Base-by-base conservation (phyloP, 2,113 vertebrate genomes). In the Amphiprion ocellaris region DNA sequence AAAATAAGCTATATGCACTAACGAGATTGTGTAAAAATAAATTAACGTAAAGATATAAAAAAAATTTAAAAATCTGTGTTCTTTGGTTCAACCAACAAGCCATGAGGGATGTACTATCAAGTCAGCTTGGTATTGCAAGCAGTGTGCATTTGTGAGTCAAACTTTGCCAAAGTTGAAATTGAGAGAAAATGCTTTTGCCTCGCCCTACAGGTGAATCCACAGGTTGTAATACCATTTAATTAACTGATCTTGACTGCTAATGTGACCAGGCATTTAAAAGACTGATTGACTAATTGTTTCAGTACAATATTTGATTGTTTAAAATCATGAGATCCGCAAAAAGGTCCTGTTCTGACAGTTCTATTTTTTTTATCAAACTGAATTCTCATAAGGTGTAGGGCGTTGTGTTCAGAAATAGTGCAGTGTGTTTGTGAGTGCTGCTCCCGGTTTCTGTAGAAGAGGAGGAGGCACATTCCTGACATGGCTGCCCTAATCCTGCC, bases 401-500 rank as follows among this genome's bases (percentile, higher is more conserved):
- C 39, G 65, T 58, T 46, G 15, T 21, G 14, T 70, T 64, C 15
- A 50, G 41, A 39, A 41, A 23, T n/a, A 39, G 52, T 16, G 21
- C 15, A 23, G 24, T 67, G 60, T 10, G 30, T 56, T 58, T 23
- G 49, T 37, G 68, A 58, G 65, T 41, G 52, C 3, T 44, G 24
- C 12, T 70, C 16, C 58, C 52, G 37, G 69, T 68, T 69, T 74
- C 58, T 81, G 44, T 63, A 33, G 39, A 15, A 56, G 26, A 65
- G 58, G 53, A 70, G 63, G 73, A 33, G 71, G 50, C 73, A 84
- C 77, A 91, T 88, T 90, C 85, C 71, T 82, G 16, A 62, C 74
- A 73, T 79, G 67, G 56, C 78, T 56, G 11, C 39, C 23, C 66
- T 80, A 76, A 87, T 87, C 83, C 79, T 84, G 56, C 63, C 56